phyloP scores from a whole-genome alignment of 1,140 invertebrate genomes.

The Contarinia nasturtii region DNA sequence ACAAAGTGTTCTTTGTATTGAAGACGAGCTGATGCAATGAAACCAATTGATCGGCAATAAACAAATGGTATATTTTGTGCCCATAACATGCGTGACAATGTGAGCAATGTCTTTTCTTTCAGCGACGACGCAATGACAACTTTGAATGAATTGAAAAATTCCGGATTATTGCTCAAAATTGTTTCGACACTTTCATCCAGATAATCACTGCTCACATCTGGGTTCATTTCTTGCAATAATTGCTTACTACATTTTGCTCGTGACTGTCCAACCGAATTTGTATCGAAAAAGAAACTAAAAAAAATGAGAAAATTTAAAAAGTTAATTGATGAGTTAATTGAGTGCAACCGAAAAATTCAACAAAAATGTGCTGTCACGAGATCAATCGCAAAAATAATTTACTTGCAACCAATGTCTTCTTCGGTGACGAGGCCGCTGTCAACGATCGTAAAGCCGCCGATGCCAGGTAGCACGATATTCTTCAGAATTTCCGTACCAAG shows the following conservation, averaged over 20 bases:
- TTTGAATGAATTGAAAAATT: constrained; percentile 75
- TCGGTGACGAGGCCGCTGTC: constrained; percentile 72
- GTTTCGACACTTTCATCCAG: constrained; percentile 76
- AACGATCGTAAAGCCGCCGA: constrained; percentile 91
- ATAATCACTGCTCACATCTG: constrained; percentile 80
- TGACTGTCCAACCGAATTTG: constrained; percentile 56
- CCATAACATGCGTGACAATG: constrained; percentile 68
- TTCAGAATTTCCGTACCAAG: constrained; percentile 91
- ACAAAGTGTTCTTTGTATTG: constrained; percentile 83
- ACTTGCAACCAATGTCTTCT: constrained; percentile 88
- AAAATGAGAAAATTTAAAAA: constrained; percentile 8
- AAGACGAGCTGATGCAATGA: constrained; percentile 78
- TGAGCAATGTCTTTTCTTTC: constrained; percentile 55
- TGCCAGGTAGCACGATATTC: constrained; percentile 81
- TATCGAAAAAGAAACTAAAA: constrained; percentile 71
- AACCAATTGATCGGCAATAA: constrained; percentile 74
- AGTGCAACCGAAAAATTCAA: background rate
- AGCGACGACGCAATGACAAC: constrained; percentile 75
- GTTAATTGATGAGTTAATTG: too few species aligned
- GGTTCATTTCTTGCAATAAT: constrained; percentile 76
- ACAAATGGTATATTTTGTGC: constrained; percentile 69
- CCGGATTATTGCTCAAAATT: constrained; percentile 65
- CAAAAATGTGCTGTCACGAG: background rate
- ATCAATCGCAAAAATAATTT: constrained; percentile 11
- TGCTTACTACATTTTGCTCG: constrained; percentile 68